These are phyloP conservation scores for Stomatorhinus ivindoensis DNA, from an alignment of 2,113 vertebrate genomes.

Conservation along the genomic window DNA sequence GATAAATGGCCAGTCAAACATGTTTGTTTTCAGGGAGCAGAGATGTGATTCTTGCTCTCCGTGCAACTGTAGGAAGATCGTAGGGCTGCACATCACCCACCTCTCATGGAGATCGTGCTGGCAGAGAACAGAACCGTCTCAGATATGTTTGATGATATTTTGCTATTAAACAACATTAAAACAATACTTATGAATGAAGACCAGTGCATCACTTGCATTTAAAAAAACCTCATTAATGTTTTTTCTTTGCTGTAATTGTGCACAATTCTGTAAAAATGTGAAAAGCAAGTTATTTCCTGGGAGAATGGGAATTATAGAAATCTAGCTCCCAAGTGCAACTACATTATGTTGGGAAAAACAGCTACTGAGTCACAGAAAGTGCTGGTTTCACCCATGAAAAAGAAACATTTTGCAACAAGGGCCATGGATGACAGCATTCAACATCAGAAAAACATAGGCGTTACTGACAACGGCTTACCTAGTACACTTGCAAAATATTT, in stretches of 20 bases:
- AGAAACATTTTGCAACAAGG: not conserved
- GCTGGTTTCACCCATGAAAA: not conserved
- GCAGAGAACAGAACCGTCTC: not conserved
- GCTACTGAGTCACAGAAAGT: not conserved
- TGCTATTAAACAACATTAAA: not conserved
- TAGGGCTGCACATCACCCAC: not conserved
- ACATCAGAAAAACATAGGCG: not conserved
- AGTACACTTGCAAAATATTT: not conserved
- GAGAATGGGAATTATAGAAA: not conserved
- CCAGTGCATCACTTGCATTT: not conserved
- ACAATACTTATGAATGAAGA: not conserved
- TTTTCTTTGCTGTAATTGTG: not conserved
- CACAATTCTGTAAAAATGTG: slow-evolving; percentile 3
- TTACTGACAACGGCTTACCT: not conserved
- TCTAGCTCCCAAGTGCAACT: not conserved
- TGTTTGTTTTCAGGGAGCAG: slow-evolving; percentile 1
- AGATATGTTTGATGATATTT: not conserved
- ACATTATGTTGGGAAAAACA: not conserved
- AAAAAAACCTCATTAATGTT: not conserved
- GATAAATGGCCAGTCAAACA: slow-evolving; percentile 3
- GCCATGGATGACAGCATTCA: not conserved
- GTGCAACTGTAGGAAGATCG: not conserved
- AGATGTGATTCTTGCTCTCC: not conserved
- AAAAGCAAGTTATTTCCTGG: slow-evolving; percentile 4
- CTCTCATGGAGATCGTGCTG: not conserved